These are phyloP conservation scores for Triplophysa tibetana DNA, from an alignment of 2,113 vertebrate species.

Conservation along the genomic window DNA sequence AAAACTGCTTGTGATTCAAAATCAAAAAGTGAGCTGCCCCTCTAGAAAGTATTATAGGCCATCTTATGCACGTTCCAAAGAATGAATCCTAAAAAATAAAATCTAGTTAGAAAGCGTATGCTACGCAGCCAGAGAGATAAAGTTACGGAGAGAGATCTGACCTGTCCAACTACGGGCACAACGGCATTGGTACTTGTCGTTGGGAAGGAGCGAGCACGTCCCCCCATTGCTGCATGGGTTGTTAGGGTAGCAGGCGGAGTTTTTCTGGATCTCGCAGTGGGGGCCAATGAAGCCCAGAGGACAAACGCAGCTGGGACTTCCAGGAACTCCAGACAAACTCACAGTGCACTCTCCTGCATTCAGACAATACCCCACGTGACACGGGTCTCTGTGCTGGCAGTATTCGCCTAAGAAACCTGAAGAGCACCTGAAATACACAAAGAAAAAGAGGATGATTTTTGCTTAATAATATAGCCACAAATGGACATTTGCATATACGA, in stretches of 20 bases:
- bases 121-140: neutral
- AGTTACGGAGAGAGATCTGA: constrained; percentile 55
- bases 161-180: constrained; percentile 87
- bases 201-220: constrained; percentile 76
- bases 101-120: neutral
- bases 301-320: constrained; percentile 80
- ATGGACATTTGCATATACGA: neutral
- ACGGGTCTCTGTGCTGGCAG: constrained; percentile 89
- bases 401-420: constrained; percentile 88
- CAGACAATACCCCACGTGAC: constrained; percentile 80
- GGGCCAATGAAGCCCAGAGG: constrained; percentile 81
- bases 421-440: constrained; percentile 76
- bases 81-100: neutral
- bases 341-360: constrained; percentile 86
- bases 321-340: constrained; percentile 70
- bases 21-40: neutral
- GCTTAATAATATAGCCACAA: neutral
- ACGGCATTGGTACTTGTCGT: constrained; percentile 79
- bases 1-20: neutral
- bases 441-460: constrained; percentile 34
- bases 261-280: constrained; percentile 79
- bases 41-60: neutral
- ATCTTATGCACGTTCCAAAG: neutral
- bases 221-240: constrained; percentile 84
- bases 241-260: constrained; percentile 83